A percentile compares a stretch with the other conserved stretches of the same genome.
Conservation (phyloP, 2,113 vertebrate genomes). For the Aptenodytes patagonicus region DNA sequence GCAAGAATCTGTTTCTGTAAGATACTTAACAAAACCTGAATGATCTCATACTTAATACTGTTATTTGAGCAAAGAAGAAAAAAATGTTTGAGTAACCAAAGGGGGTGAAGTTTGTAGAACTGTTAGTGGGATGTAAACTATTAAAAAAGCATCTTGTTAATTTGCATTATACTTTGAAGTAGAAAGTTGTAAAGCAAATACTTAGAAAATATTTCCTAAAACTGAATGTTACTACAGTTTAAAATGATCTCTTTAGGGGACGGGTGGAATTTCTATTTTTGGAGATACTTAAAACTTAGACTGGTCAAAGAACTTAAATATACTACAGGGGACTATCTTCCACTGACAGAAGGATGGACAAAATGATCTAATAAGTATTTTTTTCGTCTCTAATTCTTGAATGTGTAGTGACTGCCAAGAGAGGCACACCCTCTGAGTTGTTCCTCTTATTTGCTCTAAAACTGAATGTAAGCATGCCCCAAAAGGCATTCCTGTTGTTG, state of each 20-base stretch:
- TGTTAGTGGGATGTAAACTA: not conserved
- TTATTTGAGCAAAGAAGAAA: not conserved
- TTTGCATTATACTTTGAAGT: not conserved
- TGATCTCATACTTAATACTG: constrained; percentile 30
- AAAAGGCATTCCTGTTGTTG: not conserved
- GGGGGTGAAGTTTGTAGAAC: not conserved
- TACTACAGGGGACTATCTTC: constrained; percentile 7
- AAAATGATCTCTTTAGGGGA: not conserved
- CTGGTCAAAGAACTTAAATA: constrained; percentile 1
- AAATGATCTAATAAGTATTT: constrained; percentile 46
- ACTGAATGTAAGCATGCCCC: not conserved
- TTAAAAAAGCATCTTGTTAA: not conserved
- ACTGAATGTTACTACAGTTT: not conserved
- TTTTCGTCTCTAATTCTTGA: not conserved
- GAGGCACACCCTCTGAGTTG: constrained; percentile 34
- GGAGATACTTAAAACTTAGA: not conserved
- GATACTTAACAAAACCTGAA: not conserved
- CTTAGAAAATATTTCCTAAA: not conserved
- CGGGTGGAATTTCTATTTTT: constrained; percentile 25
- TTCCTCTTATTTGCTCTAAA: not conserved
- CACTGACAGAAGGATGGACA: constrained; percentile 13
- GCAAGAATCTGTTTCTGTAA: not conserved
- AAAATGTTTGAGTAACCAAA: not conserved
- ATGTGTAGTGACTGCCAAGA: constrained; percentile 2
- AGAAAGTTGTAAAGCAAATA: not conserved